A percentile compares a stretch with the other conserved stretches of the same genome.
Conservation (phyloP, 2,797 vertebrate species). For the Sebastes melanostomus region DNA sequence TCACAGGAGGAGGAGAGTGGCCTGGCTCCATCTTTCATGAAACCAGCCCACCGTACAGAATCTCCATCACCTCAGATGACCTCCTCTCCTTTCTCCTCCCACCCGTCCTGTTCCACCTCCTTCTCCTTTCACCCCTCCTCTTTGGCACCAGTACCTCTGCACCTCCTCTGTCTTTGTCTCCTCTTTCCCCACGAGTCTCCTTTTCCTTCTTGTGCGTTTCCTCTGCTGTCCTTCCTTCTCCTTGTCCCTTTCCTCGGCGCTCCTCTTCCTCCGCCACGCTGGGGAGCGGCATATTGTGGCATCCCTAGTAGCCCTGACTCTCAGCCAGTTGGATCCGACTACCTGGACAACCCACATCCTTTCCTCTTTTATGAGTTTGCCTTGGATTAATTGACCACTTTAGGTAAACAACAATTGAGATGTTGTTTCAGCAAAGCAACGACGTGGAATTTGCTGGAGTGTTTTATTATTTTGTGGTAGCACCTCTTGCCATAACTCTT, state of each 20-base stretch:
- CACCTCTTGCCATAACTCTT: slow-evolving; percentile 49
- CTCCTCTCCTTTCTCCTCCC: slow-evolving; percentile 40
- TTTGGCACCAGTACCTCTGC: neutral
- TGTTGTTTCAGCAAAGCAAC: slow-evolving; percentile 71
- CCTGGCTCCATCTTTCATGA: slow-evolving; percentile 62
- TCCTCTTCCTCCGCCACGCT: slow-evolving; percentile 23
- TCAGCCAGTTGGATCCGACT: slow-evolving; percentile 60
- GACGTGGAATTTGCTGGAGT: slow-evolving; percentile 62
- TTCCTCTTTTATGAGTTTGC: slow-evolving; percentile 70
- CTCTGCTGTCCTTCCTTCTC: slow-evolving; percentile 1
- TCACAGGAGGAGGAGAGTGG: slow-evolving; percentile 66
- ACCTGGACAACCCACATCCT: slow-evolving; percentile 64
- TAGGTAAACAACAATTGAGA: slow-evolving; percentile 72
- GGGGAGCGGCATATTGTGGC: slow-evolving; percentile 27
- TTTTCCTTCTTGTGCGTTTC: neutral
- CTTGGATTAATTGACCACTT: slow-evolving; percentile 75
- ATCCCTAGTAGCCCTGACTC: slow-evolving; percentile 51
- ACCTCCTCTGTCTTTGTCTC: slow-evolving; percentile 2
- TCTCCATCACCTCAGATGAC: slow-evolving; percentile 71
- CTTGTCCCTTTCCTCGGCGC: neutral
- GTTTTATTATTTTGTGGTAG: slow-evolving; percentile 68
- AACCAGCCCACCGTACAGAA: slow-evolving; percentile 64
- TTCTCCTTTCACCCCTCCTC: slow-evolving; percentile 22
- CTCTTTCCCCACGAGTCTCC: slow-evolving; percentile 18
- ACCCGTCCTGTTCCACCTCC: slow-evolving; percentile 7